phyloP scores from a whole-genome alignment of 1,140 invertebrate species.

The Drosophila repleta region DNA sequence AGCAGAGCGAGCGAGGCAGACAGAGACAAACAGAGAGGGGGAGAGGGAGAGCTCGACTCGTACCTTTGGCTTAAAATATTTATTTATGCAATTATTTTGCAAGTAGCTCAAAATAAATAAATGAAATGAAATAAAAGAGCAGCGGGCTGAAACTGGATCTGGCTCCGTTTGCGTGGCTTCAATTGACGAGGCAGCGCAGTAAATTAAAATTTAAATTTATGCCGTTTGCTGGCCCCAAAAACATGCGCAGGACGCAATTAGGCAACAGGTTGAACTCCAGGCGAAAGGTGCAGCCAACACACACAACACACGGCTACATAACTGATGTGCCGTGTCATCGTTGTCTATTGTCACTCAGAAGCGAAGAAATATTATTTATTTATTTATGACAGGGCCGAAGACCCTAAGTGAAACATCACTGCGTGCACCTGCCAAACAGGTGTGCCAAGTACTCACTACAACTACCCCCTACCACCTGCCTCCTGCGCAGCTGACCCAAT shows the following conservation, averaged over 20 bases:
- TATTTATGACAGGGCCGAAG: conserved; percentile 61
- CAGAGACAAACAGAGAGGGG: conserved; percentile 2
- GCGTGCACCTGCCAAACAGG: conserved; percentile 66
- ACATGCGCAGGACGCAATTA: conserved; percentile 46
- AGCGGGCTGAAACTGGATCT: conserved; percentile 28
- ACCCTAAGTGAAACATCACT: conserved; percentile 71
- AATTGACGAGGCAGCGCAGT: conserved; percentile 73
- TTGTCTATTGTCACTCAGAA: conserved; percentile 77
- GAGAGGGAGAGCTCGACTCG: conserved; percentile 11
- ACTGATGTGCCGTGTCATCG: conserved; percentile 63
- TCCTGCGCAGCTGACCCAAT: conserved; percentile 60
- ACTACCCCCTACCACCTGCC: not conserved
- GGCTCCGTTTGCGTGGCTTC: conserved; percentile 44
- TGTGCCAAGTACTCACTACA: conserved; percentile 18
- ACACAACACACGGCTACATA: conserved; percentile 7
- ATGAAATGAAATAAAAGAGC: conserved; percentile 82
- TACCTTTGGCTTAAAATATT: conserved; percentile 83
- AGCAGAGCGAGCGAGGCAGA: conserved; percentile 27
- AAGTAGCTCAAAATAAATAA: conserved; percentile 84
- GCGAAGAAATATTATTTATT: conserved; percentile 64
- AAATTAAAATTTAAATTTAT: conserved; percentile 84
- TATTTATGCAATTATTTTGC: conserved; percentile 84
- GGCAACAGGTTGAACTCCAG: conserved; percentile 19
- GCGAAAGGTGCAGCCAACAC: conserved; percentile 26
- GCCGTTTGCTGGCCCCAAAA: conserved; percentile 67